phyloP scores from a whole-genome alignment of 30 jellyfish, hydroid and myxozoan genomes.

The Morbakka virulenta region DNA sequence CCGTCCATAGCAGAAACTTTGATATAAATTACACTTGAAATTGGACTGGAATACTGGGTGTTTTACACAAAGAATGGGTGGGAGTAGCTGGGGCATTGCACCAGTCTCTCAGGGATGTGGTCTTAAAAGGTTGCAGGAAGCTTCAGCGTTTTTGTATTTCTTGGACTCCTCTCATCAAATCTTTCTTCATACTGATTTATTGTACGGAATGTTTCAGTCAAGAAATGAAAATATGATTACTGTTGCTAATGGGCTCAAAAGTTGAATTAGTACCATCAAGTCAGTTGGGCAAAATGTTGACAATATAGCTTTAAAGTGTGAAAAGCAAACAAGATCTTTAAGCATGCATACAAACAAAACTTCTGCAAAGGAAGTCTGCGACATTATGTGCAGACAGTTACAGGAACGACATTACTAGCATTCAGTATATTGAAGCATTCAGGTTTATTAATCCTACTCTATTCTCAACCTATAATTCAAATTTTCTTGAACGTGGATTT shows the following conservation, averaged over 20 bases:
- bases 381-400: neutral
- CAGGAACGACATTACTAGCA: neutral
- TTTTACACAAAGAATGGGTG: too few relatives aligned
- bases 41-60: too few relatives aligned
- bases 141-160: too few relatives aligned
- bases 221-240: neutral
- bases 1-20: too few relatives aligned
- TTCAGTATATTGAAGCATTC: neutral
- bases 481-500: too few relatives aligned
- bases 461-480: neutral
- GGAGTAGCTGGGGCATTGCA: too few relatives aligned
- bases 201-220: neutral
- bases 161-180: neutral
- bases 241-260: neutral
- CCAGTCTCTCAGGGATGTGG: too few relatives aligned
- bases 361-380: neutral
- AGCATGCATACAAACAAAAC: neutral
- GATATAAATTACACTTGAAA: too few relatives aligned
- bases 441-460: neutral
- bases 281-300: neutral
- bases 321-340: neutral
- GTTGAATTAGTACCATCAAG: neutral
- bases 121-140: too few relatives aligned
- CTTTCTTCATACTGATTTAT: neutral
- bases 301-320: neutral